Evolutionary conservation across 1,140 invertebrate species (phyloP).

Genomic region (Leucophenga varia): DNA sequence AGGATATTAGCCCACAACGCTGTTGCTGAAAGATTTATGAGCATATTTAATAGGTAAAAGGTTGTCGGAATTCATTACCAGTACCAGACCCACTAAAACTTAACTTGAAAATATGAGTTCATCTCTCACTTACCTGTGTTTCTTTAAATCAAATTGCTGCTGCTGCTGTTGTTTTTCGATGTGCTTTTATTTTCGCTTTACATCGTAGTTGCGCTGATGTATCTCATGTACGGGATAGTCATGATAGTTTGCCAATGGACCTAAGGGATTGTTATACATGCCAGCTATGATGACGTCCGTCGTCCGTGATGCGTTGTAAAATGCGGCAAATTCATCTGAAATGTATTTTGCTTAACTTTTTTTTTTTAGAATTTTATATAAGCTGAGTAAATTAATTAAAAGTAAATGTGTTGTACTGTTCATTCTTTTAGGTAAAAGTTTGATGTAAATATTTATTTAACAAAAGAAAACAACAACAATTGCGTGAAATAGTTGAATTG

Average conservation of each 20-base stretch:
- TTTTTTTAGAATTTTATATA: too few species aligned
- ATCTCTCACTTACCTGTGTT: conserved; percentile 39
- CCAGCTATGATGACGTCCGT: conserved; percentile 49
- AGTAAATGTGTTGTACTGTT: conserved; percentile 14
- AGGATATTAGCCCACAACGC: too few species aligned
- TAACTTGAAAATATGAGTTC: not conserved
- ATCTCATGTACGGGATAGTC: conserved; percentile 50
- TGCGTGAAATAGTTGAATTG: too few species aligned
- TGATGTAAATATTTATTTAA: too few species aligned
- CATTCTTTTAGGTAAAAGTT: too few species aligned
- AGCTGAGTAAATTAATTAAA: conserved; percentile 27
- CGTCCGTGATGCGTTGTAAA: conserved; percentile 43
- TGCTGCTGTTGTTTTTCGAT: conserved; percentile 46
- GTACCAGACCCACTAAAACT: too few species aligned
- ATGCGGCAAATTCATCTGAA: conserved; percentile 49
- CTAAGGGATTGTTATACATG: conserved; percentile 49
- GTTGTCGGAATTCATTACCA: too few species aligned
- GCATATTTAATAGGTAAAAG: conserved; percentile 9
- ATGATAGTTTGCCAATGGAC: conserved; percentile 49
- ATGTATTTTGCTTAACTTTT: too few species aligned
- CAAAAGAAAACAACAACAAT: too few species aligned
- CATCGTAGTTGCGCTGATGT: conserved; percentile 48
- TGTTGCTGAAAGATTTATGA: too few species aligned
- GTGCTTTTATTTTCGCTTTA: conserved; percentile 43
- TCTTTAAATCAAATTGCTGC: conserved; percentile 47